Evolutionary conservation across 2,888 invertebrate genomes (phyloP), one percentile per base, ranked within the genome.

Genomic region (Idaea aversata): DNA sequence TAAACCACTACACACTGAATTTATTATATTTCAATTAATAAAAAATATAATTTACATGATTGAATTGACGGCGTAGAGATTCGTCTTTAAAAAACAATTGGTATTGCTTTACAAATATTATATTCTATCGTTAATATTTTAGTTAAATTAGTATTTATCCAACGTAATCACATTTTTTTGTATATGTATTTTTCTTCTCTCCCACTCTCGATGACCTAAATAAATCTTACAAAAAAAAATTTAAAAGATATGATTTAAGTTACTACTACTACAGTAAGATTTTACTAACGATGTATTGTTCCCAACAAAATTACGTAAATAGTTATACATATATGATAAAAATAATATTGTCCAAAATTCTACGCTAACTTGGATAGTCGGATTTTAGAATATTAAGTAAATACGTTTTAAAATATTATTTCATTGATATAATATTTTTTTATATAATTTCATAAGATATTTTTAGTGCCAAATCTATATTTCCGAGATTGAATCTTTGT

Each of bases 61-160:
- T 87, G 87, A 93, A 92, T 93, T 93, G 92, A 92, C 92, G 88
- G 90, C 86, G 92, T 92, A 91, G 91, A 93, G 91, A 91, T 83
- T 66, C 64, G 67, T 83, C 76, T 80, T 87, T 84, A 85, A 91
- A 85, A 91, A 90, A 87, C 81, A 90, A 75, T 71, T 70, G 78
- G 1, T 75, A 79, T 84, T 84, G 82, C 77, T 83, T 79, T 80
- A 82, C 75, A 78, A 79, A 82, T 82, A 47, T 47, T 47, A 47
- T 77, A 76, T 80, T 76, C 72, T 84, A 87, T 83, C 82, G 83
- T 86, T 89, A 84, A 84, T 75, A 79, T 85, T 90, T 88, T 77
- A 76, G 78, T 68, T 67, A 65, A 69, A 65, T 65, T 63, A 69
- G 36, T 15, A 66, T 63, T 57, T 13, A 59, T 25, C 25, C 57